A percentile compares a stretch with the other conserved stretches of the same genome.
phyloP scores from a whole-genome alignment of 2,113 vertebrate species.

The Budorcas taxicolor region DNA sequence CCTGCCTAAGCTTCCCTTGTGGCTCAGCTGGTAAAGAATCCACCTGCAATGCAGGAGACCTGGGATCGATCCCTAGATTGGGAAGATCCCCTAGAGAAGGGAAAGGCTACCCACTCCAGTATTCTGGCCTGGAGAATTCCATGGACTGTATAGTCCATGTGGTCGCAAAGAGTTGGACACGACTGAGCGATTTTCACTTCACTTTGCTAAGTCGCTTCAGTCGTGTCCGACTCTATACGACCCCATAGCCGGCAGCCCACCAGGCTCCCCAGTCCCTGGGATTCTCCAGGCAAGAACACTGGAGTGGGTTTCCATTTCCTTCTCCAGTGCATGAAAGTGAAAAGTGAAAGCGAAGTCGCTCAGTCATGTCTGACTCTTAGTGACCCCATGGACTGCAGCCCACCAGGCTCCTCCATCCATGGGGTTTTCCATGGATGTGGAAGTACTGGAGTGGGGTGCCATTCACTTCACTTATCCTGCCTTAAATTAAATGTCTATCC shows the following conservation, averaged over 20 bases:
- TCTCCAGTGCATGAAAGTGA: too few relatives aligned
- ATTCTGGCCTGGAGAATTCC: background rate
- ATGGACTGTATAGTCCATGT: background rate
- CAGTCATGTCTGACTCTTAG: too few relatives aligned
- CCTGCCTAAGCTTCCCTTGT: background rate
- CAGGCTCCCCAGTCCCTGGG: too few relatives aligned
- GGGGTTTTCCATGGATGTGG: too few relatives aligned
- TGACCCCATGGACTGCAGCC: too few relatives aligned
- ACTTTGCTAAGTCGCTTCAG: background rate
- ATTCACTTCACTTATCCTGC: background rate
- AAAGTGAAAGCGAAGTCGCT: too few relatives aligned
- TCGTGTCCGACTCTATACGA: too few relatives aligned
- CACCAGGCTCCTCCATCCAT: too few relatives aligned
- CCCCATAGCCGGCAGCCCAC: too few relatives aligned
- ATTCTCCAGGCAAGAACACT: too few relatives aligned
- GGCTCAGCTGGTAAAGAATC: background rate
- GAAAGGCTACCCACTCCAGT: background rate
- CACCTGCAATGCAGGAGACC: background rate
- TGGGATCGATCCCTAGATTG: background rate
- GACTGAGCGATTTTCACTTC: background rate
- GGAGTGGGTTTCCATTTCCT: too few relatives aligned
- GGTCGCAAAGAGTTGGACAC: background rate
- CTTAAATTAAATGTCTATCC: background rate
- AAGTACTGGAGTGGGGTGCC: too few relatives aligned
- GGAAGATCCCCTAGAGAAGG: background rate